Percentiles rank a stretch among this genome's conserved stretches.
These are phyloP conservation scores for Chinchilla lanigera DNA, from an alignment of 2,113 vertebrate species.

Conservation along the genomic window DNA sequence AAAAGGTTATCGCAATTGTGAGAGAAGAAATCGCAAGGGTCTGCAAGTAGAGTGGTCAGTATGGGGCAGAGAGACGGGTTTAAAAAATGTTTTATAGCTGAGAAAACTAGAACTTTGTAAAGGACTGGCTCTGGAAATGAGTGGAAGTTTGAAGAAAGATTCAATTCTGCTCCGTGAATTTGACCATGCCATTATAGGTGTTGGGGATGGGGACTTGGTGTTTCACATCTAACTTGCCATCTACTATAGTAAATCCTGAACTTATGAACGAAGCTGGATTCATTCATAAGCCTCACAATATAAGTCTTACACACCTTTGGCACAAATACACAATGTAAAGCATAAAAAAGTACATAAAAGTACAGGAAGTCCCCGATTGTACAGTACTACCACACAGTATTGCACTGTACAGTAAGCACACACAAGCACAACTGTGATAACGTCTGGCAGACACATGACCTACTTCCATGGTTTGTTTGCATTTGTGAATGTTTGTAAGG, in stretches of 20 bases:
- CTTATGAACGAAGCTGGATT: background rate
- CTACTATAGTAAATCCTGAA: background rate
- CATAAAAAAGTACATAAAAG: background rate
- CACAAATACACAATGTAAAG: background rate
- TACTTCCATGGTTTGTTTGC: background rate
- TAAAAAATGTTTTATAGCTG: background rate
- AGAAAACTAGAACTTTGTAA: background rate
- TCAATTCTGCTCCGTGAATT: background rate
- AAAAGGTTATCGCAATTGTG: background rate
- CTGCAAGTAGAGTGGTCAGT: background rate
- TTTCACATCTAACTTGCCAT: background rate
- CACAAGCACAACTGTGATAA: background rate
- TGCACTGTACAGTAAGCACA: background rate
- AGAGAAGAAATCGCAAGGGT: background rate
- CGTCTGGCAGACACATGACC: background rate
- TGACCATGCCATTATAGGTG: background rate
- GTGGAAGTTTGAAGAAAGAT: background rate
- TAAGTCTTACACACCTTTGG: background rate
- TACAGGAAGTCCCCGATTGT: background rate
- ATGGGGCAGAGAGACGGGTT: background rate
- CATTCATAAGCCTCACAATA: background rate
- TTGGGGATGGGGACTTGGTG: background rate
- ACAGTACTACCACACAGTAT: background rate
- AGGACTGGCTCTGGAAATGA: background rate
- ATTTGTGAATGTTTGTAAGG: background rate